A percentile compares a stretch with the other conserved stretches of the same genome.
Evolutionary conservation across 2,888 invertebrate genomes (phyloP).

Genomic region (Rotaria sp.): DNA sequence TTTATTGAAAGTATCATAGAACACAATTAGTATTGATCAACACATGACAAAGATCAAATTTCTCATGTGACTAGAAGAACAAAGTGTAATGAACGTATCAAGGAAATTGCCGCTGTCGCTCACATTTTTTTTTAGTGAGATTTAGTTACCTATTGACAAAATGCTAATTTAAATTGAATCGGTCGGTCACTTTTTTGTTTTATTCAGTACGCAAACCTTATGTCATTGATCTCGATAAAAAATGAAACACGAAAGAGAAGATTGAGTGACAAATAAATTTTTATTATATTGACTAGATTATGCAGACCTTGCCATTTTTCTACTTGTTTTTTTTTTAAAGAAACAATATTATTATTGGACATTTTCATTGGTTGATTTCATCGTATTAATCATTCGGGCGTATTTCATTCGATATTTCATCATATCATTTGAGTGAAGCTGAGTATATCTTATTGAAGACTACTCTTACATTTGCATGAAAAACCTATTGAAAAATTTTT

Average conservation of each 20-base stretch:
- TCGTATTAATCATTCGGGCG: too few species aligned
- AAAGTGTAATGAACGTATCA: not conserved
- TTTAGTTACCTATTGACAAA: conserved; percentile 14
- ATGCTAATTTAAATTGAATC: conserved; percentile 18
- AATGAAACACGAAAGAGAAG: not conserved
- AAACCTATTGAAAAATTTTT: too few species aligned
- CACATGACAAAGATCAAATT: not conserved
- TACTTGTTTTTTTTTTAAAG: too few species aligned
- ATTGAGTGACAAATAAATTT: not conserved
- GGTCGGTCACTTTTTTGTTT: not conserved
- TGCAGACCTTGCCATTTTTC: too few species aligned
- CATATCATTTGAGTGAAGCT: too few species aligned
- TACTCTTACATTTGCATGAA: too few species aligned
- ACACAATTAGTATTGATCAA: not conserved
- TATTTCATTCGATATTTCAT: too few species aligned
- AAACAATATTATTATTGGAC: too few species aligned
- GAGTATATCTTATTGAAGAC: too few species aligned
- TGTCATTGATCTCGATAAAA: not conserved
- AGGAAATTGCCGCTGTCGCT: not conserved
- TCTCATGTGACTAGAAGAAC: not conserved
- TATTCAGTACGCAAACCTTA: not conserved
- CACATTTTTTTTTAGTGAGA: not conserved
- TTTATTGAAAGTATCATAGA: too few species aligned
- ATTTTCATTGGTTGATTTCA: too few species aligned
- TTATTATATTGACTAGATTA: too few species aligned